Percentiles rank a stretch among this genome's conserved stretches.
Conservation (phyloP, 2,888 invertebrate species). For the Calliopum simillimum region DNA sequence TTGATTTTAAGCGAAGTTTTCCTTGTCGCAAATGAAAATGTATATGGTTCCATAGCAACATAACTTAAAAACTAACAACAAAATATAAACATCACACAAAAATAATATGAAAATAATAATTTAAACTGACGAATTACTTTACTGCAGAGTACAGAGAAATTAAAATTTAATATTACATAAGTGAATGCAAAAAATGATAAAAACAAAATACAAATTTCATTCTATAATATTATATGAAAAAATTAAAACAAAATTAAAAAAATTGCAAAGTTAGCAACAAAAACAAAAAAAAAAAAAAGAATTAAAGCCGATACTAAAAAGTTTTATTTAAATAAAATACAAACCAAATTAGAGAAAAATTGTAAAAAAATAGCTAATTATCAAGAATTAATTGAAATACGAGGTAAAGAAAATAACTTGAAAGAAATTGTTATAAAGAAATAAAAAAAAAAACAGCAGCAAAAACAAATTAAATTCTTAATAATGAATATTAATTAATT, state of each 20-base stretch:
- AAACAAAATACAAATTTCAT: background rate
- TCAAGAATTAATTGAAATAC: conserved; percentile 38
- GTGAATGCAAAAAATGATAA: background rate
- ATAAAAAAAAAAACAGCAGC: conserved; percentile 19
- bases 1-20: too few relatives aligned
- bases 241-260: conserved; percentile 10
- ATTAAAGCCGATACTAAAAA: conserved; percentile 27
- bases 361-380: conserved; percentile 42
- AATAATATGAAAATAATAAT: conserved; percentile 8
- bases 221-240: conserved; percentile 8
- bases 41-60: too few relatives aligned
- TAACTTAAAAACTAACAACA: conserved; percentile 1
- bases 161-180: conserved; percentile 13
- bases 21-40: too few relatives aligned
- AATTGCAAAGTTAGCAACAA: conserved; percentile 23
- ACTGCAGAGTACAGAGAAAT: conserved; percentile 46
- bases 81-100: conserved; percentile 3
- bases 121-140: conserved; percentile 49
- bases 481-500: conserved; percentile 1
- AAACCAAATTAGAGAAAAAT: conserved; percentile 31
- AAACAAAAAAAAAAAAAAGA: background rate
- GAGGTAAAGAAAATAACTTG: background rate
- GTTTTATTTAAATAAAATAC: conserved; percentile 39
- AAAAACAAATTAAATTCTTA: background rate
- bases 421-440: conserved; percentile 40